Evolutionary conservation across 2,113 vertebrate species (phyloP), one percentile per base, ranked within the genome.

Genomic region (Thoracochromis brauschi): DNA sequence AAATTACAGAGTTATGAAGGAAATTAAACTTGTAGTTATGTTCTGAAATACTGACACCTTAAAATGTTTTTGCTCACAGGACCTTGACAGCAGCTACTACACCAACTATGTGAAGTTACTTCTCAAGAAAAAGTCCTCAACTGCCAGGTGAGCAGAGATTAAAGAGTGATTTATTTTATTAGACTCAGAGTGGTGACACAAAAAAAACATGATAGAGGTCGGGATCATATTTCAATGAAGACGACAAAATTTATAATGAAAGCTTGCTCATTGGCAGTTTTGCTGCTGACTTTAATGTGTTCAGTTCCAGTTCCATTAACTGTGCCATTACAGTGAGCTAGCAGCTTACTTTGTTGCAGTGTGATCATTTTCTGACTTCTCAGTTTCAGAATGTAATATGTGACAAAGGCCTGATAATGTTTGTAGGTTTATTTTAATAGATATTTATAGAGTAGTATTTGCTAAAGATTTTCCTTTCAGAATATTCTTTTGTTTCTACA

Each of bases 101-200:
- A 94, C 89, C 63, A 89, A 95, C 35, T 98, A 99, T 78, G 96
- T 98, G 33, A 97, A 96, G 91, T 87, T 60, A 0, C 40, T 97
- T 42, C 95, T 99, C 19, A 96, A 94, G 89, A 96, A 96, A 89
- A 96, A 88, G 83, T 49, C 94, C 2, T 85, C 84, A 9, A 0
- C 81, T 85, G 60, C 29, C 94, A 86, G 96, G 96, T 91, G 87
- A 94, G 94, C 24, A 2, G 40, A 84, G 26, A 53, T 7, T 10
- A 73, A 57, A 21, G 7, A 21, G 17, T 4, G 11, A 42, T 29
- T 38, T n/a, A 53, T 14, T 17, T 10, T 38, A 42, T 7, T 7
- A 40, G 7, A 71, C 29, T 80, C 47, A 45, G 26, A 81, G 1
- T 12, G 21, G 54, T 81, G 33, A 40, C n/a, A 10, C n/a, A 14